A percentile compares a stretch with the other conserved stretches of the same genome.
Conservation (phyloP, 2,797 vertebrate species). For the Chiloscyllium punctatum region DNA sequence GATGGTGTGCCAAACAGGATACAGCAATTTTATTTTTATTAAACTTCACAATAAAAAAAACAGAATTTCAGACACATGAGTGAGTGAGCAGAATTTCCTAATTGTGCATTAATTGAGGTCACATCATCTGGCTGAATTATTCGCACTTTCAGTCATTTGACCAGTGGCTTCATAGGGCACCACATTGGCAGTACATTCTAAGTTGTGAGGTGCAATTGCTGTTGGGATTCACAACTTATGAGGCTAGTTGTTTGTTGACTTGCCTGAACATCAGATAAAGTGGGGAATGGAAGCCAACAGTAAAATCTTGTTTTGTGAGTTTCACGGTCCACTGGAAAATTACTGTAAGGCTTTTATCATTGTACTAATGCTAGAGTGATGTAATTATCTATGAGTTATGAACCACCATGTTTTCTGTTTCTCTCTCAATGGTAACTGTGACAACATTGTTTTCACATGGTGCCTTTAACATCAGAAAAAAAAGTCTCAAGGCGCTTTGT, state of each 20-base stretch:
- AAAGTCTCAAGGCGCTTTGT: not conserved
- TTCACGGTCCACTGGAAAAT: not conserved
- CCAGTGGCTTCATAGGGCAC: not conserved
- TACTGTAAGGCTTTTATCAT: not conserved
- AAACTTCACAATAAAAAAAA: not conserved
- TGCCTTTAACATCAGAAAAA: not conserved
- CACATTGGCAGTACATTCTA: not conserved
- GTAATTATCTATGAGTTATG: not conserved
- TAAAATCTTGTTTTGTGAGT: not conserved
- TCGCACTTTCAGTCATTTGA: not conserved
- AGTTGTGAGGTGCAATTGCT: not conserved
- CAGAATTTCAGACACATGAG: not conserved
- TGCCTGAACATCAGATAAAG: too few species aligned
- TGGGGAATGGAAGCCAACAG: not conserved
- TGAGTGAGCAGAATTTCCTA: not conserved
- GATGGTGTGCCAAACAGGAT: not conserved
- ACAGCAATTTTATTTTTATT: not conserved
- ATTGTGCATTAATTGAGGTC: not conserved
- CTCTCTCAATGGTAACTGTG: not conserved
- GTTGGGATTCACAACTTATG: not conserved
- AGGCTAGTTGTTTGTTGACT: not conserved
- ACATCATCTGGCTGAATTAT: not conserved
- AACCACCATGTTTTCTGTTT: not conserved
- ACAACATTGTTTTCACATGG: not conserved
- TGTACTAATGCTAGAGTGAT: not conserved